These are phyloP conservation scores for Venustaconcha ellipsiformis DNA, from an alignment of 1,140 invertebrate genomes.

Conservation along the genomic window DNA sequence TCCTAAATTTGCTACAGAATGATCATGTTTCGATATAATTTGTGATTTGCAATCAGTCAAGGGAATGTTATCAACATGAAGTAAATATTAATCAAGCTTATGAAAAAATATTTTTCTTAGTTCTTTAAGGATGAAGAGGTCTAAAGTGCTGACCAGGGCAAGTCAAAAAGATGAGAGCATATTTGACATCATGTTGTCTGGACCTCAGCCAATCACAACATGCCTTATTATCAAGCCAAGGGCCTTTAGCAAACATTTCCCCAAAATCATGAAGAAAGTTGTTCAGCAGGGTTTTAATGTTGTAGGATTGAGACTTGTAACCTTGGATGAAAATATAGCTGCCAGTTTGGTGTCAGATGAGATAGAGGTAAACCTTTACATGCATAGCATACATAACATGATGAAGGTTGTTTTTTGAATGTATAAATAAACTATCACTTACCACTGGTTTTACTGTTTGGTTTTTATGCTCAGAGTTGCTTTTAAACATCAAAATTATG, in stretches of 20 bases:
- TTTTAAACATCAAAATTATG: background rate
- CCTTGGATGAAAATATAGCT: constrained; percentile 37
- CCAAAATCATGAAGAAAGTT: constrained; percentile 57
- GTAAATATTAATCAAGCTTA: no score
- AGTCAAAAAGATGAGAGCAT: constrained; percentile 49
- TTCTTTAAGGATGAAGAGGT: constrained; percentile 1
- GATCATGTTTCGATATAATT: no score
- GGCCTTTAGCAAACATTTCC: constrained; percentile 50
- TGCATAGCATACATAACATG: background rate
- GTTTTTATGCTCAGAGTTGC: no score
- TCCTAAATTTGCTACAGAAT: no score
- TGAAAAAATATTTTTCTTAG: no score
- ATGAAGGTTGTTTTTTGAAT: background rate
- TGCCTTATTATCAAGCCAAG: constrained; percentile 59
- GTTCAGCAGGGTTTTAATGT: constrained; percentile 58
- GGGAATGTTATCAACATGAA: no score
- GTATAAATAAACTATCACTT: background rate
- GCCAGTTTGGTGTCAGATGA: constrained; percentile 16
- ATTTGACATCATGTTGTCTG: constrained; percentile 53
- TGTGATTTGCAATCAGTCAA: no score
- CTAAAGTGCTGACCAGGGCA: background rate
- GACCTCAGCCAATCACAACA: constrained; percentile 55
- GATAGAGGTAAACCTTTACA: constrained; percentile 21
- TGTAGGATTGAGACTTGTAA: constrained; percentile 44
- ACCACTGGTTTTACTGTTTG: background rate